Base-by-base conservation (phyloP, 2,888 invertebrate genomes). In the Phasia obesa region DNA sequence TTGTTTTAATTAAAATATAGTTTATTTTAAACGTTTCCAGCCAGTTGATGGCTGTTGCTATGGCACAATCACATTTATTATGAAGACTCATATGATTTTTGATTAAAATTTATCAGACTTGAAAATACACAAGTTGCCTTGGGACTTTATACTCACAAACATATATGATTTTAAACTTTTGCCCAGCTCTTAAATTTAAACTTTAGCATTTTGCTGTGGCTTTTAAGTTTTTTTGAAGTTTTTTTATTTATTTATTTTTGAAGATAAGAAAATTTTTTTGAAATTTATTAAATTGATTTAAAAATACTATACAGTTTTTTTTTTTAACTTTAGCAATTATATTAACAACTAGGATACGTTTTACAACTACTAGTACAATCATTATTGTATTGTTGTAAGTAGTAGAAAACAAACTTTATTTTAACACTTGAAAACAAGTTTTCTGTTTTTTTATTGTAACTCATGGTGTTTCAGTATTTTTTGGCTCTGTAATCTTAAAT, bases 391-490 rank as follows among this genome's bases (percentile, higher is more conserved):
- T 4, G n/a, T 42, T n/a, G n/a, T 15, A 42, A 42, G 42, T 4
- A 42, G n/a, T 42, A 4, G 42, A 42, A 42, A 42, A 42, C n/a
- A 42, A 42, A 42, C 42, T 42, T 42, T 42, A n/a, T 42, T 42
- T 42, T n/a, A 13, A 5, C n/a, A 42, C 42, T 42, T 42, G 2
- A 1, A 42, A 2, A n/a, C 13, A 57, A 35, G 38, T 53, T 51
- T 60, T 51, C n/a, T 60, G n/a, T 9, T 60, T 35, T 35, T 11
- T 35, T 2, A 31, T n/a, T n/a, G 6, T 31, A 3, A 31, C 6
- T 31, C 31, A 5, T 59, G 23, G 0, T 55, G n/a, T 27, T 42
- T 60, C 25, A 7, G 4, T 25, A 31, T 9, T 15, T 9, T 15
- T 17, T 13, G 4, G 42, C 15, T n/a, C 5, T 4, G 11, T 4